phyloP scores from a whole-genome alignment of 1,140 invertebrate species.

The Aphelinus atriplicis region DNA sequence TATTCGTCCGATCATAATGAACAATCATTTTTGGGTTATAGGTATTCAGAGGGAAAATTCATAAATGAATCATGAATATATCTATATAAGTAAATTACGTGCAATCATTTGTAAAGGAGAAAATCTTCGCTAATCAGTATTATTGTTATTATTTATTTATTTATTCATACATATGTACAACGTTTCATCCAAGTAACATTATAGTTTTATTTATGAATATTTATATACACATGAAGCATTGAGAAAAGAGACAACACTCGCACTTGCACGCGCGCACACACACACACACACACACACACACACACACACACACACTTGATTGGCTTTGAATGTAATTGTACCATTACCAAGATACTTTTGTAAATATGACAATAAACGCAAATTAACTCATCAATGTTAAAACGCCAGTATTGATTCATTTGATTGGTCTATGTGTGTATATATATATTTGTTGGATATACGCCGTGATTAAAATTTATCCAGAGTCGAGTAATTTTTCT shows the following conservation, averaged over 20 bases:
- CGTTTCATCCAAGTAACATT: conserved; percentile 25
- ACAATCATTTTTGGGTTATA: no score
- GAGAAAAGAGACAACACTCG: neutral
- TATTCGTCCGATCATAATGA: no score
- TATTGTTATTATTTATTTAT: neutral
- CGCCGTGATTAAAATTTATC: no score
- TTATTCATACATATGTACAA: neutral
- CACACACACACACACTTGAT: conserved; percentile 23
- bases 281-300: conserved; percentile 1
- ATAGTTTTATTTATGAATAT: conserved; percentile 10
- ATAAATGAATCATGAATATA: no score
- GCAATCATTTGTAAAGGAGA: conserved; percentile 21
- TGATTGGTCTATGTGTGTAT: neutral
- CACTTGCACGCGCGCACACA: no score
- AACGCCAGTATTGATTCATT: conserved; percentile 22
- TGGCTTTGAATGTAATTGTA: conserved; percentile 36
- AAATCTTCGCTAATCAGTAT: conserved; percentile 26
- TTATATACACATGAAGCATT: neutral
- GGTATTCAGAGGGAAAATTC: no score
- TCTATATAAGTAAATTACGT: conserved; percentile 1
- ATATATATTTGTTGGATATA: no score
- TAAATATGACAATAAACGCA: conserved; percentile 40
- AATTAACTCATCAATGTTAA: conserved; percentile 37
- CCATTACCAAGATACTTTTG: conserved; percentile 30
- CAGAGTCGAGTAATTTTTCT: no score